phyloP scores from a whole-genome alignment of 35 echinoderm and acorn worm species.

The Lytechinus pictus region DNA sequence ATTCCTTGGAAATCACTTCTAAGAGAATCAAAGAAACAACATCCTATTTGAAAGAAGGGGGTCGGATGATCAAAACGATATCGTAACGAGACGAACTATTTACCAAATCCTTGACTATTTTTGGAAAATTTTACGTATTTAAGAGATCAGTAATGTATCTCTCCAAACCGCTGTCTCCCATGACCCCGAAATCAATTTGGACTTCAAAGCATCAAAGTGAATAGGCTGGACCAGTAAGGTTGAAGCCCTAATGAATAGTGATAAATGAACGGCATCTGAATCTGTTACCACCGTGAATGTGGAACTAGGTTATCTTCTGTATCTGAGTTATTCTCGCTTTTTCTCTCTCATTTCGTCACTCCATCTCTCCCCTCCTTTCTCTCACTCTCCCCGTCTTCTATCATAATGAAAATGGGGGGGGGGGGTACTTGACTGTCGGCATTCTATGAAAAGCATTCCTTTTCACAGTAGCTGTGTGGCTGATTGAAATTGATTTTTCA shows the following conservation, averaged over 20 bases:
- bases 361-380: neutral
- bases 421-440: neutral
- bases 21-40: neutral
- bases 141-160: neutral
- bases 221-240: slow-evolving; percentile 3
- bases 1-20: neutral
- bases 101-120: neutral
- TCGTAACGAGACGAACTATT: neutral
- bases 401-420: neutral
- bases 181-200: slow-evolving; percentile 9
- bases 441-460: slow-evolving; percentile 2
- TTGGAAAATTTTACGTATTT: neutral
- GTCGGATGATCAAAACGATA: neutral
- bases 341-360: neutral
- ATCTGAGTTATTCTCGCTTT: neutral
- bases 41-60: neutral
- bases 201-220: slow-evolving; percentile 33
- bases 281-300: neutral
- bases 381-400: neutral
- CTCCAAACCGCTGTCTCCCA: neutral
- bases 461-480: neutral
- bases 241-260: slow-evolving; percentile 29
- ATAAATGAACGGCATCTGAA: slow-evolving; percentile 28
- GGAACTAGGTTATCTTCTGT: slow-evolving; percentile 26
- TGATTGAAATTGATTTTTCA: slow-evolving; percentile 20